These are phyloP conservation scores for Brachypalpus laphriformis DNA, from an alignment of 2,888 invertebrate genomes.

Conservation along the genomic window DNA sequence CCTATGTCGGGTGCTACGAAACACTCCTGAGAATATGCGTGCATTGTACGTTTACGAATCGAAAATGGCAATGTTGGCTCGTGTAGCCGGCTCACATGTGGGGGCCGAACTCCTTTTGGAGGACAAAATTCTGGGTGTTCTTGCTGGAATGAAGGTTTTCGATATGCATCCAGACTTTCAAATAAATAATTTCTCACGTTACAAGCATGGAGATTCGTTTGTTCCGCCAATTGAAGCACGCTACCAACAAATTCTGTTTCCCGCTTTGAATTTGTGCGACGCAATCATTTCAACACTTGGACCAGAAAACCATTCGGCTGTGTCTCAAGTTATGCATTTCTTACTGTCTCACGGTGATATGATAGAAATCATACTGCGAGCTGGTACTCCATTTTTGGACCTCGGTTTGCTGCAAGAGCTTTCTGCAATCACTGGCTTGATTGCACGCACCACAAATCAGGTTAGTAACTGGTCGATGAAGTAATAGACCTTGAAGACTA, in stretches of 20 bases:
- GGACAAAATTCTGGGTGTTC: slow-evolving; percentile 85
- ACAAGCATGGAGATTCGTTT: slow-evolving; percentile 81
- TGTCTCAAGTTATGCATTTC: slow-evolving; percentile 91
- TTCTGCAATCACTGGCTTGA: slow-evolving; percentile 89
- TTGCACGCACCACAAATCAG: slow-evolving; percentile 87
- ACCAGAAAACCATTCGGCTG: slow-evolving; percentile 91
- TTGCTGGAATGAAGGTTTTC: slow-evolving; percentile 88
- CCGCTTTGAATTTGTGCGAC: slow-evolving; percentile 91
- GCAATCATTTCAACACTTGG: slow-evolving; percentile 92
- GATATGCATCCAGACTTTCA: slow-evolving; percentile 89
- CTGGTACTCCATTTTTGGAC: slow-evolving; percentile 87
- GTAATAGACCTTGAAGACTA: background rate
- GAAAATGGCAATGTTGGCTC: slow-evolving; percentile 90
- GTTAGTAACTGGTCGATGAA: slow-evolving; percentile 76
- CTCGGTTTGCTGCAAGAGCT: slow-evolving; percentile 88
- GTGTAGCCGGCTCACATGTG: slow-evolving; percentile 87
- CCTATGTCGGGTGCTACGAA: slow-evolving; percentile 86
- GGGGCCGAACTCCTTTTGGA: slow-evolving; percentile 88
- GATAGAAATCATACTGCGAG: slow-evolving; percentile 90
- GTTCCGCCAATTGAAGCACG: slow-evolving; percentile 87
- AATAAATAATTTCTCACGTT: slow-evolving; percentile 76
- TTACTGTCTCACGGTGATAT: slow-evolving; percentile 92
- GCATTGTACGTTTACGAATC: slow-evolving; percentile 94
- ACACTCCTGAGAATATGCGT: slow-evolving; percentile 87
- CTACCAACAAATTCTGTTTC: slow-evolving; percentile 92